Evolutionary conservation across 2,113 vertebrate species (phyloP), one percentile per base, ranked within the genome.

Genomic region (Paradisaea rubra): DNA sequence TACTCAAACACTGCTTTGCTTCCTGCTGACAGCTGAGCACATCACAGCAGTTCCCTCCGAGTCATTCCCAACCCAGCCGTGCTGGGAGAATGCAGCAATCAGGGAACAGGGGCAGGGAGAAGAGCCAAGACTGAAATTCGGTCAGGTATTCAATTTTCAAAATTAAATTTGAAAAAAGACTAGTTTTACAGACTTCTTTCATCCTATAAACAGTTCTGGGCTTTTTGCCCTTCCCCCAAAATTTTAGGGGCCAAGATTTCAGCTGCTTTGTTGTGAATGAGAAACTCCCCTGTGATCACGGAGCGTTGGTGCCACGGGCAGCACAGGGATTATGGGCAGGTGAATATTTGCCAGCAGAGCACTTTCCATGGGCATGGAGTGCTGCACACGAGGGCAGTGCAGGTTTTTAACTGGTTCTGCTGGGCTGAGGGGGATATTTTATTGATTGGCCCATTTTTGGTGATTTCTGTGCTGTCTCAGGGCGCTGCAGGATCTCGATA

Each of bases 261-360:
- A 45, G 39, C 13, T 64, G 50, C 7, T 72, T 42, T 50, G 33
- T 19, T 54, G 10, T 12, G 10, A 39, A 25, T 20, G 2, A 4
- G 7, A 6, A 24, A 44, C 5, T 1, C 21, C 6, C 1, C 5
- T 2, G 24, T 1, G 22, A 2, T 27, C 2, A 0, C 2, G 31
- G 60, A 70, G n/a, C 25, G 0, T 30, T 30, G 19, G 5, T 24
- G 79, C 41, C 41, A 0, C 2, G 8, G 64, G 76, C 21, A 61
- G 47, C 18, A 8, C 17, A 35, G 70, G 15, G 20, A 27, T 27
- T 56, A 0, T 2, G 64, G 79, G 27, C 9, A 73, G 24, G 54
- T 18, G 3, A 28, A 44, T 33, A 9, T 39, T 50, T 28, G 17
- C 31, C 37, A n/a, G 73, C 66, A 59, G 39, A 70, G 47, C 66